Evolutionary conservation across 1,140 invertebrate genomes (phyloP).

Genomic region (Bombus consobrinus): DNA sequence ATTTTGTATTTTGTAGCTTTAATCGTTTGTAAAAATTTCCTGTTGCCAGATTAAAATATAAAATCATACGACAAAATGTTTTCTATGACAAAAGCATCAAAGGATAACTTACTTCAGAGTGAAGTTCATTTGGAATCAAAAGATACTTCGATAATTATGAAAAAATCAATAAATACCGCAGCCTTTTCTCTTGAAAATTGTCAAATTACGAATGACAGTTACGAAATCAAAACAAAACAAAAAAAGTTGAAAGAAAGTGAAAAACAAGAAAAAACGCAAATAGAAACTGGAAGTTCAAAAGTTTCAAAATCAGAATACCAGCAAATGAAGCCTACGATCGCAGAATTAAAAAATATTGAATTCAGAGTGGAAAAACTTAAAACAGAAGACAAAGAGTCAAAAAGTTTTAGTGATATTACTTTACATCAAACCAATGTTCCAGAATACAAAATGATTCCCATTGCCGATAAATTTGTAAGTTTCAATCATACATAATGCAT

Average conservation of each 20-base stretch:
- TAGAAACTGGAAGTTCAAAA: not conserved
- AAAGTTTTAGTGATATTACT: not conserved
- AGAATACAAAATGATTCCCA: slow-evolving; percentile 52
- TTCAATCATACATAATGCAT: not conserved
- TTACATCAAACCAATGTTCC: not conserved
- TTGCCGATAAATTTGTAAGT: slow-evolving; percentile 53
- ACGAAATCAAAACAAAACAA: not conserved
- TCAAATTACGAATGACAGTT: not conserved
- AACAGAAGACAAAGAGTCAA: not conserved
- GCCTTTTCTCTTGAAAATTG: not conserved
- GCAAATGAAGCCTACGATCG: not conserved
- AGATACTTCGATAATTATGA: not conserved
- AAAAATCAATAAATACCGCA: slow-evolving; percentile 1
- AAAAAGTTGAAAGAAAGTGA: not conserved
- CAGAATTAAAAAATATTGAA: not conserved
- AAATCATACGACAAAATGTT: not conserved
- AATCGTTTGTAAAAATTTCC: not conserved
- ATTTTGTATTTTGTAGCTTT: not conserved
- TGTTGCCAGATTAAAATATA: not conserved
- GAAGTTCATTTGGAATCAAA: not conserved
- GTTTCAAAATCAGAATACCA: not conserved
- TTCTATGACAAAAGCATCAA: not conserved
- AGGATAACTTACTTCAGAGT: not conserved
- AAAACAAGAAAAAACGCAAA: not conserved
- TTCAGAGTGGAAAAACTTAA: not conserved